A percentile compares a stretch with the other conserved stretches of the same genome.
These are phyloP conservation scores for Eulemur macaco DNA, from an alignment of 2,113 vertebrate genomes.

Conservation along the genomic window DNA sequence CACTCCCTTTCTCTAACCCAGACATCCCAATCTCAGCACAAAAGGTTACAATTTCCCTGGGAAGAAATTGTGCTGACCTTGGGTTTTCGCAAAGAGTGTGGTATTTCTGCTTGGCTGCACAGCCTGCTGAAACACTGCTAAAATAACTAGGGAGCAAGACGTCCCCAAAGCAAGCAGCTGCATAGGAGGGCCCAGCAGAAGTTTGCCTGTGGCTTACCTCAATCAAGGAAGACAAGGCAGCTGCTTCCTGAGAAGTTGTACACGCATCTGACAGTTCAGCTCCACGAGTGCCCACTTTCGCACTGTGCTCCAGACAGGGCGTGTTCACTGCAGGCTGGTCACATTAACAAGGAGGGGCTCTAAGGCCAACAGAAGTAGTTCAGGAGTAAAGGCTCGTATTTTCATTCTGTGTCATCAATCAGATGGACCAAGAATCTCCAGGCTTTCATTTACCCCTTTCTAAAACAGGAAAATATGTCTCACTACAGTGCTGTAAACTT, in stretches of 20 bases:
- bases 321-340: fast-evolving
- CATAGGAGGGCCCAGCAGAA: neutral
- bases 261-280: neutral
- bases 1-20: slow-evolving; percentile 29
- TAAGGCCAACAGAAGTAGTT: neutral
- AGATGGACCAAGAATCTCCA: neutral
- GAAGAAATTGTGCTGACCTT: slow-evolving; percentile 76
- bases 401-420: neutral
- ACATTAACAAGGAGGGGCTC: neutral
- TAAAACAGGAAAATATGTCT: neutral
- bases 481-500: neutral
- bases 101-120: slow-evolving; percentile 72
- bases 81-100: slow-evolving; percentile 52
- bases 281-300: neutral
- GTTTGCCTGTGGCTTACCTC: neutral
- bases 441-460: neutral
- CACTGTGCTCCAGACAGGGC: neutral
- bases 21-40: slow-evolving; percentile 56
- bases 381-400: neutral
- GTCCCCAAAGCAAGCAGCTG: neutral
- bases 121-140: slow-evolving; percentile 31
- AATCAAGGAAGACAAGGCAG: neutral
- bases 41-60: slow-evolving; percentile 70
- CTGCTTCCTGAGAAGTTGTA: neutral
- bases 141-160: slow-evolving; percentile 47